Conservation (phyloP, 2,797 vertebrate species). For the Acanthurus tractus region DNA sequence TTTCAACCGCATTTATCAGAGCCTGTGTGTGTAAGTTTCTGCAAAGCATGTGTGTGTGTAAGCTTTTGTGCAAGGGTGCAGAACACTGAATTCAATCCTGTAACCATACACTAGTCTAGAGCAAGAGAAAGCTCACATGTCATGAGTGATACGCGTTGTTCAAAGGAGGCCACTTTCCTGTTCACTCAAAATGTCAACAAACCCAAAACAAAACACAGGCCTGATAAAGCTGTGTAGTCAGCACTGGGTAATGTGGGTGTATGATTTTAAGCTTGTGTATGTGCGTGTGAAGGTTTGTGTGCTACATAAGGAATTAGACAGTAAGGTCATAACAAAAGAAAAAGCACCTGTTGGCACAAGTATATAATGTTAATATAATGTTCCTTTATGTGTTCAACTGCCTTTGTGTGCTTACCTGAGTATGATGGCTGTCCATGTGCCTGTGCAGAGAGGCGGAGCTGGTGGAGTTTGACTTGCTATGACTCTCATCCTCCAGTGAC, state of each 20-base stretch:
- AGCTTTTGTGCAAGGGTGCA: constrained; percentile 15
- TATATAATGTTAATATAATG: neutral
- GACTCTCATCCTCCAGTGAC: constrained; percentile 89
- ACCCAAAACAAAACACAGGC: constrained; percentile 53
- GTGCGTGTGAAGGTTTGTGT: neutral
- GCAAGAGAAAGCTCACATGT: constrained; percentile 75
- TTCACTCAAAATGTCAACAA: constrained; percentile 68
- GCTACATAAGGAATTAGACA: constrained; percentile 15
- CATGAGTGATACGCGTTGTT: constrained; percentile 65
- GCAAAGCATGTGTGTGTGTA: constrained; percentile 14
- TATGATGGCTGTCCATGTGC: constrained; percentile 92
- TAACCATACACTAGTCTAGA: constrained; percentile 76
- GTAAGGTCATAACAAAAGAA: neutral
- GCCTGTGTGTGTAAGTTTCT: constrained; percentile 10
- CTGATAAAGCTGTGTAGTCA: constrained; percentile 19
- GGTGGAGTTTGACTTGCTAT: constrained; percentile 86
- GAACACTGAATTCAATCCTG: constrained; percentile 73
- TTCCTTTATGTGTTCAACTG: constrained; percentile 8
- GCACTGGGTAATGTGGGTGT: constrained; percentile 6
- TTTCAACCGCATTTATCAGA: constrained; percentile 32
- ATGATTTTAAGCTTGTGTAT: constrained; percentile 5
- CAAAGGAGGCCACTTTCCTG: constrained; percentile 65
- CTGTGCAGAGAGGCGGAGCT: constrained; percentile 86
- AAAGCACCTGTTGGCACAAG: neutral
- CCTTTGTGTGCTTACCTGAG: constrained; percentile 87